Percentiles rank a stretch among this genome's conserved stretches.
Conservation (phyloP, 2,888 invertebrate genomes). For the Eristalis arbustorum region DNA sequence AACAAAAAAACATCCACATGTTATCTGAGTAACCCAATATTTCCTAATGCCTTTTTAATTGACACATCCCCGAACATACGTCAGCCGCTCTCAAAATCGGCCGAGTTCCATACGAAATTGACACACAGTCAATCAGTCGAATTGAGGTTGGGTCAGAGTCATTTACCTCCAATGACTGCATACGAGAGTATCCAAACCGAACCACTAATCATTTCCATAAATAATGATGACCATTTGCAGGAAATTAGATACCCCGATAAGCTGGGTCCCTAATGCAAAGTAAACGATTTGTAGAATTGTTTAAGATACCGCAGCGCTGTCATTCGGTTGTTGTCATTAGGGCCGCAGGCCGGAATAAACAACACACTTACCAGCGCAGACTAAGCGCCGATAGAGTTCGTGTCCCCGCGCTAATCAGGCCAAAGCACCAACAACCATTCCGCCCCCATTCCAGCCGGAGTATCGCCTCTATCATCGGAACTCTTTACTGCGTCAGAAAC, state of each 20-base stretch:
- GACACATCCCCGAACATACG: too few species aligned
- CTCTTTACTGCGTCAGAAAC: neutral
- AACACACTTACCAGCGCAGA: slow-evolving; percentile 9
- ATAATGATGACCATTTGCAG: neutral
- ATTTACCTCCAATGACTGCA: neutral
- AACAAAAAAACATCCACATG: neutral
- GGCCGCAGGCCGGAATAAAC: neutral
- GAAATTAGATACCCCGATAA: neutral
- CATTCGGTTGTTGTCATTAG: neutral
- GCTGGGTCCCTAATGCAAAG: neutral
- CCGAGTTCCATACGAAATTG: neutral
- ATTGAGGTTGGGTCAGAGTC: neutral
- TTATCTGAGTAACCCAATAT: neutral
- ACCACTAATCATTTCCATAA: neutral
- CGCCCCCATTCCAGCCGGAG: neutral
- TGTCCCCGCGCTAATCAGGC: slow-evolving; percentile 12
- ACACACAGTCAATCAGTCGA: neutral
- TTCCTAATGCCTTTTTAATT: neutral
- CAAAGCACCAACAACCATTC: neutral
- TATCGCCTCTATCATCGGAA: neutral
- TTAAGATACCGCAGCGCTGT: neutral
- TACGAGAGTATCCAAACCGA: neutral
- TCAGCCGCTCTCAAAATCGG: neutral
- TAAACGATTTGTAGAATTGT: neutral
- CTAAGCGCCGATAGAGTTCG: slow-evolving; percentile 27